Evolutionary conservation across 2,113 vertebrate species (phyloP).

Genomic region (Macroglossus sobrinus): DNA sequence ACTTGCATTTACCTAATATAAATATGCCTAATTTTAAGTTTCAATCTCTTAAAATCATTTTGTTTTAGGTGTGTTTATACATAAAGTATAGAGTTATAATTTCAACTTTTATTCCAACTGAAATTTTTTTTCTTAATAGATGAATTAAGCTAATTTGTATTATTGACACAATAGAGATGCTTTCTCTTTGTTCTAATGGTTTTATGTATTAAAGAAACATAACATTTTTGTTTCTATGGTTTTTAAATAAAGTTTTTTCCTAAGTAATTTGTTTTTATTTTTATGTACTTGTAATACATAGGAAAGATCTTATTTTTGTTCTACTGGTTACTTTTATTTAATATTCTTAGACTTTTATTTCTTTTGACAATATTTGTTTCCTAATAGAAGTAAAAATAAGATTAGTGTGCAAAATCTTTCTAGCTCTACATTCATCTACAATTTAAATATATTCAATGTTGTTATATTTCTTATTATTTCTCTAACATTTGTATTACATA

Average conservation of each 20-base stretch:
- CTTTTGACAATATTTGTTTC: neutral
- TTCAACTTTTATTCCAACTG: neutral
- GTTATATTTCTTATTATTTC: neutral
- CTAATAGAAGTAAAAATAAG: neutral
- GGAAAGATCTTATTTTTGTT: neutral
- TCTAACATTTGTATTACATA: neutral
- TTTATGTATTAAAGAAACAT: neutral
- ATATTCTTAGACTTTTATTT: neutral
- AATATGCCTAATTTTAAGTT: neutral
- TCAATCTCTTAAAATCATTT: neutral
- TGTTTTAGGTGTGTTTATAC: neutral
- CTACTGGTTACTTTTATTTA: neutral
- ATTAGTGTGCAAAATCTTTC: neutral
- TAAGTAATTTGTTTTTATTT: neutral
- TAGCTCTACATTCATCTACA: neutral
- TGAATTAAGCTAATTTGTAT: neutral
- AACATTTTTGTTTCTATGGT: neutral
- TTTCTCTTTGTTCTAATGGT: neutral
- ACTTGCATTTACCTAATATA: neutral
- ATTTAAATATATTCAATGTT: neutral
- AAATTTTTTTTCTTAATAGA: neutral
- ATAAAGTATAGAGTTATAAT: neutral
- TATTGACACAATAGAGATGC: neutral
- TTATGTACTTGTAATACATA: neutral
- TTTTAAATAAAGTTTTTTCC: neutral